phyloP scores from a whole-genome alignment of 2,113 vertebrate genomes.

The Ptychochromis oligacanthus region DNA sequence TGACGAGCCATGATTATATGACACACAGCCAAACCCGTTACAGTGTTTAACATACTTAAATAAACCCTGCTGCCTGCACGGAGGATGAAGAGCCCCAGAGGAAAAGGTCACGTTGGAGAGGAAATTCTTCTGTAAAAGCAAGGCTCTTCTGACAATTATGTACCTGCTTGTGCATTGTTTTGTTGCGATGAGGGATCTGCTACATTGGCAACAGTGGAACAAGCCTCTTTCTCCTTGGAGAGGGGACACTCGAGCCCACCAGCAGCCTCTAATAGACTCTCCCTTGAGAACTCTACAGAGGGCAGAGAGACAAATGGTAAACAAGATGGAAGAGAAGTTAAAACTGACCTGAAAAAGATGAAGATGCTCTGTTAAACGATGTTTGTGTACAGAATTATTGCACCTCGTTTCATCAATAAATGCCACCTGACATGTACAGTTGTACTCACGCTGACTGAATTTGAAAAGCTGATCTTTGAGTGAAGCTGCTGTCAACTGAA shows the following conservation, averaged over 20 bases:
- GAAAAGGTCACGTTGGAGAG: background rate
- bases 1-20: constrained; percentile 46
- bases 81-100: background rate
- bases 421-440: constrained; percentile 40
- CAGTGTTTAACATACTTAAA: constrained; percentile 48
- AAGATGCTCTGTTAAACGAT: background rate
- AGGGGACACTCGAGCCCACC: constrained; percentile 63
- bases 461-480: constrained; percentile 30
- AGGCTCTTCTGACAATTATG: background rate
- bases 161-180: constrained; percentile 72
- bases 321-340: background rate
- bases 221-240: constrained; percentile 60
- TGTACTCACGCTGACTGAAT: constrained; percentile 14
- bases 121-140: background rate
- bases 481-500: background rate
- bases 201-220: constrained; percentile 41
- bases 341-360: background rate
- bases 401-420: constrained; percentile 17
- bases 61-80: constrained; percentile 8
- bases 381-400: background rate
- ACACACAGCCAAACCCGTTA: constrained; percentile 14
- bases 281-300: constrained; percentile 77
- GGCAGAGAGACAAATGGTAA: constrained; percentile 17
- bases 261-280: constrained; percentile 74
- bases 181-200: constrained; percentile 56